phyloP scores from a whole-genome alignment of 2,113 vertebrate species.

The Albula goreensis region DNA sequence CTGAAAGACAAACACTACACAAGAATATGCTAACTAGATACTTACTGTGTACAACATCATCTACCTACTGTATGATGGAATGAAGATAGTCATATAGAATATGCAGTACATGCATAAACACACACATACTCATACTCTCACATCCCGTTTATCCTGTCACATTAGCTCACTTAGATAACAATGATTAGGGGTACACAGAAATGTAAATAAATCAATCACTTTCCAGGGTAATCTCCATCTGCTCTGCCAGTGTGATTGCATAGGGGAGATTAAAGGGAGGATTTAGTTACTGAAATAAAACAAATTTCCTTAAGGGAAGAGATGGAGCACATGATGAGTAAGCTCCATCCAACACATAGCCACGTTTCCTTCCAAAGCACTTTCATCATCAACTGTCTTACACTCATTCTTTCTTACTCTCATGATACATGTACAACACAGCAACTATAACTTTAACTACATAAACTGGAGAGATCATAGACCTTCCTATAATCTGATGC shows the following conservation, averaged over 20 bases:
- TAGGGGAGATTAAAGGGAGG: constrained; percentile 48
- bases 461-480: not conserved
- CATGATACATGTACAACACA: not conserved
- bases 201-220: constrained; percentile 26
- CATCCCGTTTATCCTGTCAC: not conserved
- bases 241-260: constrained; percentile 45
- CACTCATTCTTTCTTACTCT: not conserved
- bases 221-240: constrained; percentile 46
- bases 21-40: not conserved
- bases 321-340: constrained; percentile 2
- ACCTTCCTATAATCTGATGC: not conserved
- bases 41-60: too few species aligned
- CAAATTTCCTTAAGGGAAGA: constrained; percentile 35
- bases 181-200: constrained; percentile 16
- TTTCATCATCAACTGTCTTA: not conserved
- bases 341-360: constrained; percentile 3
- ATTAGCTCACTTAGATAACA: not conserved
- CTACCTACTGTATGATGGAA: too few species aligned
- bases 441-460: not conserved
- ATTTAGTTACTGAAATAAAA: constrained; percentile 40
- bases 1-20: not conserved
- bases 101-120: constrained; percentile 26
- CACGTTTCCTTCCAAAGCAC: not conserved
- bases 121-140: constrained; percentile 14
- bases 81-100: too few species aligned